A percentile compares a stretch with the other conserved stretches of the same genome.
phyloP scores from a whole-genome alignment of 2,888 invertebrate genomes.

The Physocephala rufipes region DNA sequence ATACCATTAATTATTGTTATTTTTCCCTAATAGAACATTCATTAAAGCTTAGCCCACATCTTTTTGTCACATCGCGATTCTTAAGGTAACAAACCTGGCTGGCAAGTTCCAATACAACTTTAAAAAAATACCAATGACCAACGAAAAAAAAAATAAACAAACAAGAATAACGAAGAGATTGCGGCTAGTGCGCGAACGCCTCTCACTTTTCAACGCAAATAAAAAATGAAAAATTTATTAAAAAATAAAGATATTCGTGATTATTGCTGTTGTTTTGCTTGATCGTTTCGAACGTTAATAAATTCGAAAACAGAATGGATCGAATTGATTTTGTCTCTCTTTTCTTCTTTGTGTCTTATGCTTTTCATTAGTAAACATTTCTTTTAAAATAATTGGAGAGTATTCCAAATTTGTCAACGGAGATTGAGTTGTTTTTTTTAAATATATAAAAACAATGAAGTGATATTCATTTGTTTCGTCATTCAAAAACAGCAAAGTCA shows the following conservation, averaged over 20 bases:
- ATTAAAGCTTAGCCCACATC: slow-evolving; percentile 11
- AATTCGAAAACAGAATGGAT: too few relatives aligned
- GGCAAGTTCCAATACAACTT: slow-evolving; percentile 5
- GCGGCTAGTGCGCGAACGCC: slow-evolving; percentile 37
- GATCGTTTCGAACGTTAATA: too few relatives aligned
- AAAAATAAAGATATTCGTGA: too few relatives aligned
- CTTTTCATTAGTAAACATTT: too few relatives aligned
- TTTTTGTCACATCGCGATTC: background rate
- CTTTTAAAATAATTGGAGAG: background rate
- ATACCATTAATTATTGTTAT: too few relatives aligned
- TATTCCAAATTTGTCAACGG: background rate
- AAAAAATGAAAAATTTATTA: slow-evolving; percentile 19
- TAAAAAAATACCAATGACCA: slow-evolving; percentile 24
- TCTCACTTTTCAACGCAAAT: slow-evolving; percentile 41
- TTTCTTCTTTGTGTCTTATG: too few relatives aligned
- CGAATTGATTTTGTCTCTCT: too few relatives aligned
- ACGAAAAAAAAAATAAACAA: background rate
- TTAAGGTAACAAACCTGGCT: slow-evolving; percentile 12
- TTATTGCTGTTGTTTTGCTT: too few relatives aligned
- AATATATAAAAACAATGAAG: too few relatives aligned
- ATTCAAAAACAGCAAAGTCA: background rate
- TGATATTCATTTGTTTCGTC: too few relatives aligned
- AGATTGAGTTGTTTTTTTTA: too few relatives aligned
- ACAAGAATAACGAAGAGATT: slow-evolving; percentile 12
- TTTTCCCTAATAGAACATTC: background rate